phyloP scores from a whole-genome alignment of 2,888 invertebrate species.

The Adineta ricciae region DNA sequence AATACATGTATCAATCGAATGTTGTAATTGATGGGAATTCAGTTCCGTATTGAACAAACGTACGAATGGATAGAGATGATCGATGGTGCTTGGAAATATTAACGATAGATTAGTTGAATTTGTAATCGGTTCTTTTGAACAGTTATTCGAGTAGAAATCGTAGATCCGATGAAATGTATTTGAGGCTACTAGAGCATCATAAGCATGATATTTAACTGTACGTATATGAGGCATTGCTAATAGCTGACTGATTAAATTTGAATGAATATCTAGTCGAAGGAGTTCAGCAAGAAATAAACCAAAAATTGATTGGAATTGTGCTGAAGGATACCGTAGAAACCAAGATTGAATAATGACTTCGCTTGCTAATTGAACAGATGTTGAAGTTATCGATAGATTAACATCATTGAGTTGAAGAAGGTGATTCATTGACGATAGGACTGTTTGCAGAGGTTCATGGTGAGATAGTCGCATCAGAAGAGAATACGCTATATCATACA shows the following conservation, averaged over 20 bases:
- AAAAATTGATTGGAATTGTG: not conserved
- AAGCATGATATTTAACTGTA: not conserved
- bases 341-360: not conserved
- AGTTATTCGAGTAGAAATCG: not conserved
- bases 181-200: not conserved
- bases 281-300: not conserved
- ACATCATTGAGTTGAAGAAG: not conserved
- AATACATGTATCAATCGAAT: not conserved
- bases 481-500: not conserved
- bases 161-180: not conserved
- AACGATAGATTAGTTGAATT: not conserved
- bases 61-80: not conserved
- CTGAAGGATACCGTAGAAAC: not conserved
- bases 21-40: not conserved
- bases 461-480: not conserved
- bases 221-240: not conserved
- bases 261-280: not conserved
- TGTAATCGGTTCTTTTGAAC: not conserved
- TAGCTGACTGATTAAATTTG: not conserved
- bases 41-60: not conserved
- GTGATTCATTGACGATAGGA: not conserved
- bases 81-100: not conserved
- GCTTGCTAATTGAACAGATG: not conserved
- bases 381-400: not conserved
- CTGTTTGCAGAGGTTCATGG: not conserved